Evolutionary conservation across 2,113 vertebrate genomes (phyloP).

Genomic region (Camarhynchus parvulus): DNA sequence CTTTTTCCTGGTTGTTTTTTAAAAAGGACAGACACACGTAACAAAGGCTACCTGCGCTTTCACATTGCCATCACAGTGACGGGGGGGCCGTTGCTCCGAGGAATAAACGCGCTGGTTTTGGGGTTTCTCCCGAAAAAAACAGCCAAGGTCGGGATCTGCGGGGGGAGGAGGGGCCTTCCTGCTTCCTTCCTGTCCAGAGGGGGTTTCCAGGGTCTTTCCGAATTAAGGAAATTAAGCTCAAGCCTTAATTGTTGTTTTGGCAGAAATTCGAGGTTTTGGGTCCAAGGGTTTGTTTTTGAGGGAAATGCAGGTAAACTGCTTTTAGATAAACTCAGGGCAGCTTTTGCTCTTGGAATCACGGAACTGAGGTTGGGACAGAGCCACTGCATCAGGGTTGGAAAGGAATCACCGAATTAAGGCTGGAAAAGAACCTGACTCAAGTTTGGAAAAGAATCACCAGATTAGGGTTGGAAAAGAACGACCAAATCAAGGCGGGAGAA

Average conservation of each 20-base stretch:
- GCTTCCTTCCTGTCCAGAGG: neutral
- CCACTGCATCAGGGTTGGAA: neutral
- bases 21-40: conserved; percentile 49
- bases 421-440: neutral
- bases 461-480: neutral
- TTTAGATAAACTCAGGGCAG: neutral
- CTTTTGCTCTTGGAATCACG: neutral
- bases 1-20: neutral
- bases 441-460: neutral
- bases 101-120: neutral
- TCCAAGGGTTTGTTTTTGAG: neutral
- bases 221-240: neutral
- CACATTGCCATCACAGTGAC: conserved; percentile 72
- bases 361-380: neutral
- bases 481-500: neutral
- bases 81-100: neutral
- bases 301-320: neutral
- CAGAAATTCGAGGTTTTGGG: neutral
- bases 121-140: neutral
- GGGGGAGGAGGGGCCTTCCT: neutral
- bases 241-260: neutral
- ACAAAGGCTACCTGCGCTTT: conserved; percentile 48
- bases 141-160: neutral
- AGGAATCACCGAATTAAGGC: neutral
- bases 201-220: neutral